Base-by-base conservation (phyloP, 92 coral and sea anemone genomes). In the Phenganax marumi region DNA sequence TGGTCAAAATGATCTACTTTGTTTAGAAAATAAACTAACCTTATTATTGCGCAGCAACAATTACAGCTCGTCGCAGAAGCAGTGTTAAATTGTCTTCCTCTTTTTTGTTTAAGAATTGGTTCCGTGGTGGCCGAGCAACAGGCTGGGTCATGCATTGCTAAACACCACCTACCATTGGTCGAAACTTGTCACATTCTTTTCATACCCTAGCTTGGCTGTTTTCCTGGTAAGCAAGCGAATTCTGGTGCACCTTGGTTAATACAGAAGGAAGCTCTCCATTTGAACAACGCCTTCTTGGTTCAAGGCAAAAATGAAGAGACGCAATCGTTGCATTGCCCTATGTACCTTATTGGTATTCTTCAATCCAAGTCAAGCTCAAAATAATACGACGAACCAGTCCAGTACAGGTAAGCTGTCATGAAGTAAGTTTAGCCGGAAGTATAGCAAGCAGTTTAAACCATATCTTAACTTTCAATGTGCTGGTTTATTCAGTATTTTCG, bases 121-220 rank as follows among this genome's bases (percentile, higher is more conserved):
- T 66, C 43, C 49, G 16, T 66, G 72, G 5, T 47, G 8, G 23
- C 10, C 47, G 10, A 11, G 72, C 13, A 12, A 62, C 43, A 66
- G 3, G 72, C 12, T 66, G 18, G 72, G 72, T 66, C 72, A 66
- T 66, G 72, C 72, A 25, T 66, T 66, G 49, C 49, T 66, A 66
- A 66, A 66, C 72, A 66, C n/a, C 33, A n/a, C 50, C 10, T 66
- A 66, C 50, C 17, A 66, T 66, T 66, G 72, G 72, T 66, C 17
- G 72, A 19, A 66, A 24, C 49, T 9, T 66, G 72, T 23, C 43
- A 66, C 72, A 66, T 66, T 66, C 72, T 50, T 58, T 47, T 19
- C 72, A 25, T 3, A 66, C 72, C 49, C 72, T n/a, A n/a, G n/a
- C n/a, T 50, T 50, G 26, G 14, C 24, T 66, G 8, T 66, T 49